Conservation (phyloP, 2,797 vertebrate species). For the Chromobotia macracanthus region DNA sequence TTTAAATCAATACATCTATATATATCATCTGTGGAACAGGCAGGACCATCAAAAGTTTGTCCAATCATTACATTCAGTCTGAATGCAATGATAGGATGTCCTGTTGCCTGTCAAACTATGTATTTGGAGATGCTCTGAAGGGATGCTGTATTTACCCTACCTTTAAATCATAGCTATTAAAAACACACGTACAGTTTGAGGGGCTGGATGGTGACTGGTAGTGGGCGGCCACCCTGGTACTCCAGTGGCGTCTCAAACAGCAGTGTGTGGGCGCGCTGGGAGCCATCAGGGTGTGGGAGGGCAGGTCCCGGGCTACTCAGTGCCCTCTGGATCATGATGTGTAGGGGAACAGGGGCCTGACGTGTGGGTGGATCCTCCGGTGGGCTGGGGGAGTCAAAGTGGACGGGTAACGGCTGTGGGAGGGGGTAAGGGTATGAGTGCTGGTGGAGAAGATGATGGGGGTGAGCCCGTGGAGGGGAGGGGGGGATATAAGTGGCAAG, state of each 20-base stretch:
- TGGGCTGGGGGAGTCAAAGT: constrained; percentile 78
- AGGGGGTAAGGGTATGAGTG: constrained; percentile 79
- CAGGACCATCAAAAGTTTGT: too few species aligned
- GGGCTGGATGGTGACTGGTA: constrained; percentile 94
- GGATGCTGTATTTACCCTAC: too few species aligned
- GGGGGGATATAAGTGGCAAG: constrained; percentile 82
- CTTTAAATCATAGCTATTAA: too few species aligned
- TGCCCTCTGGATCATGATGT: constrained; percentile 97
- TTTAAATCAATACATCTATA: too few species aligned
- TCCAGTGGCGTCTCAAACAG: constrained; percentile 86
- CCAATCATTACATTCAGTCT: too few species aligned
- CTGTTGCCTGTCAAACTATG: too few species aligned
- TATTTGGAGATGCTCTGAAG: too few species aligned
- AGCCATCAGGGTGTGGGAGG: constrained; percentile 84
- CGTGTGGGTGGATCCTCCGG: constrained; percentile 72
- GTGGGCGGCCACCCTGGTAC: constrained; percentile 83
- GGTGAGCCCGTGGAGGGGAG: constrained; percentile 76
- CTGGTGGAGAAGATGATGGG: constrained; percentile 79
- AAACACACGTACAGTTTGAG: constrained; percentile 90
- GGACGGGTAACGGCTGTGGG: constrained; percentile 71
- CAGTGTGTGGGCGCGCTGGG: constrained; percentile 88
- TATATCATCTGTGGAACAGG: too few species aligned
- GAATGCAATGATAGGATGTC: too few species aligned
- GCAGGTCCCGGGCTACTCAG: constrained; percentile 87
- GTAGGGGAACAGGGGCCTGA: constrained; percentile 85